Evolutionary conservation across 2,797 vertebrate species (phyloP).

Genomic region (Oryzias dopingdopingensis): DNA sequence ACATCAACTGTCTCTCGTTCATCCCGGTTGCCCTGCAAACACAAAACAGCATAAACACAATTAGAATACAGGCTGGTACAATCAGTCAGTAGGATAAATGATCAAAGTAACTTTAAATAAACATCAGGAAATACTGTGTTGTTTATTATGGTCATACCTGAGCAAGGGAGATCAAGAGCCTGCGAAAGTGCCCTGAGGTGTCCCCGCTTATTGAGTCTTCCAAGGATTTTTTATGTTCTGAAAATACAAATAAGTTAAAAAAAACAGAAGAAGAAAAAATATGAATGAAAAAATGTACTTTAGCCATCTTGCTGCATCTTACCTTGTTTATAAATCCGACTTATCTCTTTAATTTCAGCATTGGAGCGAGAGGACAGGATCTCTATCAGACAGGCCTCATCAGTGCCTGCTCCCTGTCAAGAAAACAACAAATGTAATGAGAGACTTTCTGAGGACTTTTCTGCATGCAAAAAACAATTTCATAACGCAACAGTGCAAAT

Average conservation of each 20-base stretch:
- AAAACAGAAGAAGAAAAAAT: not conserved
- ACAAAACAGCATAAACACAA: constrained; percentile 1
- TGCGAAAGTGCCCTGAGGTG: constrained; percentile 94
- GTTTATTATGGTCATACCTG: constrained; percentile 78
- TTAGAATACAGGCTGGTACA: not conserved
- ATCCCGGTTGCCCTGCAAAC: constrained; percentile 88
- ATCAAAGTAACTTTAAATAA: constrained; percentile 1
- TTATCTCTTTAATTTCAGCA: constrained; percentile 87
- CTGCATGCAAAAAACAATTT: not conserved
- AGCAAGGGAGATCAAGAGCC: constrained; percentile 90
- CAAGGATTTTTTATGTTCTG: constrained; percentile 90
- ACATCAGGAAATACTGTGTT: not conserved
- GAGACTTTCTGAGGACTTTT: not conserved
- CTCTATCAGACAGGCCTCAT: constrained; percentile 96
- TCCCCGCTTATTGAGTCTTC: constrained; percentile 91
- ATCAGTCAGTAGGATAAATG: too few species aligned
- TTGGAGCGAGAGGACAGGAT: constrained; percentile 93
- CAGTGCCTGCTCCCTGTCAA: constrained; percentile 91
- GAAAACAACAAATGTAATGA: constrained; percentile 23
- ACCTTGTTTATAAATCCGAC: constrained; percentile 88
- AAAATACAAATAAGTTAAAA: constrained; percentile 27
- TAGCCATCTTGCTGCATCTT: constrained; percentile 8
- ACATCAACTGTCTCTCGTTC: constrained; percentile 88
- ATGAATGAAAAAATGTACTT: not conserved
- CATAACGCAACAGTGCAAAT: not conserved